Evolutionary conservation across 2,888 invertebrate species (phyloP).

Genomic region (Idaea dimidiata): DNA sequence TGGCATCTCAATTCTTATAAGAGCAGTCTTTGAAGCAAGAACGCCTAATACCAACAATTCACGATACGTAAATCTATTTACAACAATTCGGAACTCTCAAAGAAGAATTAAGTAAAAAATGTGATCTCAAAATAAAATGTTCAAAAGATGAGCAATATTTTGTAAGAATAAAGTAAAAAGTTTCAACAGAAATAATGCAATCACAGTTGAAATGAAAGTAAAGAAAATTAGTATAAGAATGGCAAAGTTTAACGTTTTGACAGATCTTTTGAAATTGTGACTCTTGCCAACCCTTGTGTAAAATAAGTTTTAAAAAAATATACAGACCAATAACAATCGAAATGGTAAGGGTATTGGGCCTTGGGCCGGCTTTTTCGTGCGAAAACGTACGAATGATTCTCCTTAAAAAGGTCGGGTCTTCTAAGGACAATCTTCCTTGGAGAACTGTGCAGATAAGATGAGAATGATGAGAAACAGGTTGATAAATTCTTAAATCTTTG

Average conservation of each 20-base stretch:
- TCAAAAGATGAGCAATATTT: constrained; percentile 50
- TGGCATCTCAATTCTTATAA: not conserved
- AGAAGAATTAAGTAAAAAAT: constrained; percentile 12
- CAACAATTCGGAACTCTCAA: constrained; percentile 7
- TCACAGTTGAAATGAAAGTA: constrained; percentile 66
- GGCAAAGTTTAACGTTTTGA: constrained; percentile 65
- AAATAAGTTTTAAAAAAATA: constrained; percentile 26
- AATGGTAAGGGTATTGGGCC: not conserved
- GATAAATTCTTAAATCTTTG: too few species aligned
- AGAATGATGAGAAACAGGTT: too few species aligned
- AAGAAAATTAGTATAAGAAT: constrained; percentile 68
- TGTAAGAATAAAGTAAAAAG: constrained; percentile 55
- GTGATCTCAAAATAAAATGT: constrained; percentile 38
- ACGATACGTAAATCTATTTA: not conserved
- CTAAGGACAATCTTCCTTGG: too few species aligned
- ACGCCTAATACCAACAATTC: not conserved
- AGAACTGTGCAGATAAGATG: too few species aligned
- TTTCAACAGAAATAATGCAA: constrained; percentile 71
- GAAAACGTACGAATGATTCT: too few species aligned
- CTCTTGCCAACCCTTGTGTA: not conserved
- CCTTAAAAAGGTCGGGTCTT: too few species aligned
- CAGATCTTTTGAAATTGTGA: constrained; percentile 38
- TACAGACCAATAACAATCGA: constrained; percentile 26
- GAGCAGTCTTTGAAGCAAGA: not conserved
- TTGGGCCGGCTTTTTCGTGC: too few species aligned